Percentiles rank a stretch among this genome's conserved stretches.
Evolutionary conservation across 1,140 invertebrate species (phyloP).

Genomic region (Drosophila persimilis): DNA sequence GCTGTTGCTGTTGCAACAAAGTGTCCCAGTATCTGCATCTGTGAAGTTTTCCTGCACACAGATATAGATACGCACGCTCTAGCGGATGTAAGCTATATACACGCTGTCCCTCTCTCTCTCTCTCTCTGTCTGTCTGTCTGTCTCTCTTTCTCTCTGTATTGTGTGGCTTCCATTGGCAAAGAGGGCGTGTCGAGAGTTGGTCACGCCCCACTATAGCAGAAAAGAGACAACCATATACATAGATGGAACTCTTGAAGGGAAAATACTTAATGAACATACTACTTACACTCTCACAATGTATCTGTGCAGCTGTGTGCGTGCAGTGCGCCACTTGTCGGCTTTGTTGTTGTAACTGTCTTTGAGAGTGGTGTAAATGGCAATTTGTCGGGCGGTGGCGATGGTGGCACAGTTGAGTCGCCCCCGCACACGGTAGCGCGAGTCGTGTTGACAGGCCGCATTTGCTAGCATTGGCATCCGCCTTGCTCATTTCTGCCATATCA

Average conservation of each 20-base stretch:
- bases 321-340: slow-evolving; percentile 48
- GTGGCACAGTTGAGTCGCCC: slow-evolving; percentile 28
- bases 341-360: slow-evolving; percentile 41
- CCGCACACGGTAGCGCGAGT: slow-evolving; percentile 61
- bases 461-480: slow-evolving; percentile 41
- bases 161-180: slow-evolving; percentile 70
- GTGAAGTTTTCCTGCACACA: slow-evolving; percentile 24
- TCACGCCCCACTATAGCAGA: slow-evolving; percentile 49
- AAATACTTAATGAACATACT: slow-evolving; percentile 6
- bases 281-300: slow-evolving; percentile 12
- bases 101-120: slow-evolving; percentile 1
- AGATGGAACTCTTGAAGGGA: not conserved
- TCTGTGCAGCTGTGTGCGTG: slow-evolving; percentile 21
- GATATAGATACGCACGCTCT: slow-evolving; percentile 2
- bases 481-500: slow-evolving; percentile 75
- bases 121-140: not conserved
- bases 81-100: slow-evolving; percentile 1
- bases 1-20: slow-evolving; percentile 39
- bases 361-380: slow-evolving; percentile 79
- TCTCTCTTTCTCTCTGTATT: not conserved
- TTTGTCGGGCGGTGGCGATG: slow-evolving; percentile 46
- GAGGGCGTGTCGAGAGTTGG: slow-evolving; percentile 55
- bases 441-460: slow-evolving; percentile 53
- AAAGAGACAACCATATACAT: slow-evolving; percentile 58
- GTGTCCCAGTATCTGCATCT: slow-evolving; percentile 55